Evolutionary conservation across 1,140 invertebrate genomes (phyloP).

Genomic region (Aricia agestis): DNA sequence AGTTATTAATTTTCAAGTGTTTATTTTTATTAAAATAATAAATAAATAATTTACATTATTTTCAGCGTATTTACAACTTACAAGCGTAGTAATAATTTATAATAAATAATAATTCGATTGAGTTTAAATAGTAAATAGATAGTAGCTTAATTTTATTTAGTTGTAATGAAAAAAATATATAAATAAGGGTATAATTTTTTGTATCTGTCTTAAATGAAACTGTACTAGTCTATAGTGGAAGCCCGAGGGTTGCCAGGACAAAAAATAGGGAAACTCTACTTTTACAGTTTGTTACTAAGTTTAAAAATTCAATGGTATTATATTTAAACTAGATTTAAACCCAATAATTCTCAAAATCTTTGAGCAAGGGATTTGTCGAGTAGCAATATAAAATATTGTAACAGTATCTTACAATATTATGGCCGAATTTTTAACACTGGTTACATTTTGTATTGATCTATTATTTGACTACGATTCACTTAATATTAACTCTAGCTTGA

Average conservation of each 20-base stretch:
- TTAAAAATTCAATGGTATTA: too few species aligned
- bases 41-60: slow-evolving; percentile 72
- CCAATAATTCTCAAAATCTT: too few species aligned
- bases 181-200: not conserved
- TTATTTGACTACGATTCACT: slow-evolving; percentile 10
- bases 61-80: slow-evolving; percentile 69
- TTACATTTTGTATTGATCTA: slow-evolving; percentile 14
- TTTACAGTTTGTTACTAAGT: too few species aligned
- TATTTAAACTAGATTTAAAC: too few species aligned
- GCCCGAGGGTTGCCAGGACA: not conserved
- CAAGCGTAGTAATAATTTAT: slow-evolving; percentile 52
- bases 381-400: slow-evolving; percentile 17
- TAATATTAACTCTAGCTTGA: not conserved
- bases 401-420: slow-evolving; percentile 17
- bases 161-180: slow-evolving; percentile 2
- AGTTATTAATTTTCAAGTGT: too few species aligned
- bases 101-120: slow-evolving; percentile 47
- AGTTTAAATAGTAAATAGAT: slow-evolving; percentile 20
- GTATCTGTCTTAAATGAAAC: not conserved
- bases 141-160: slow-evolving; percentile 5
- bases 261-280: not conserved
- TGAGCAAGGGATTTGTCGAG: too few species aligned
- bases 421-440: slow-evolving; percentile 14
- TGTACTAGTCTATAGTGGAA: not conserved
- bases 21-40: slow-evolving; percentile 42